Evolutionary conservation across 2,113 vertebrate species (phyloP), one percentile per base, ranked within the genome.

Genomic region (Bubalus kerabau): DNA sequence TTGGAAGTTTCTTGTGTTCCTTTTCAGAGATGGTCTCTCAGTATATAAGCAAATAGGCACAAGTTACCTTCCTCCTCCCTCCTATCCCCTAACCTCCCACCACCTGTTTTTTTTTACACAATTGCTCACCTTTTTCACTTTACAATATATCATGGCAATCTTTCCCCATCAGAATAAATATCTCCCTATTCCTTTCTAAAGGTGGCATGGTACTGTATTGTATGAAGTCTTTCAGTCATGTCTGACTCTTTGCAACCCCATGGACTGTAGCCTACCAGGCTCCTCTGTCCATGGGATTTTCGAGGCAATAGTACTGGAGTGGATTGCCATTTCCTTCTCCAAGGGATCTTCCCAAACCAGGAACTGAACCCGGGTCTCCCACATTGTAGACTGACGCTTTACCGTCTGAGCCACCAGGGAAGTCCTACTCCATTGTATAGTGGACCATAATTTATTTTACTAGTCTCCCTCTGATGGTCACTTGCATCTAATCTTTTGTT

Each of bases 391-490:
- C 48, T 12, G 48, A 48, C 11, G 12, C 12, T 48, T 48, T 48
- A 48, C 48, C 11, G 48, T 48, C 48, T 48, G 48, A 48, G 48
- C 48, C 48, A 48, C 48, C 48, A 48, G 48, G 48, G 11, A 48
- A 48, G 48, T 48, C 48, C 48, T 48, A 48, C 48, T 83, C 76
- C 60, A 36, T 17, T 74, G 15, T n/a, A 76, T 54, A 88, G 21
- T 88, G 85, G n/a, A 54, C 52, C 21, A 54, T 76, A n/a, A 89
- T 93, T 92, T 74, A 88, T 93, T 89, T 96, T 54, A 90, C 50
- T 67, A 40, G 57, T 57, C 40, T 80, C 59, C n/a, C 26, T 90
- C 71, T 52, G 40, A 86, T 81, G 71, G 57, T 87, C 32, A 71
- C 59, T 80, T 94, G 26, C 43, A 40, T n/a, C 57, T 96, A 81